Percentiles rank a stretch among this genome's conserved stretches.
phyloP scores from a whole-genome alignment of 2,797 vertebrate species.

The Manis javanica region DNA sequence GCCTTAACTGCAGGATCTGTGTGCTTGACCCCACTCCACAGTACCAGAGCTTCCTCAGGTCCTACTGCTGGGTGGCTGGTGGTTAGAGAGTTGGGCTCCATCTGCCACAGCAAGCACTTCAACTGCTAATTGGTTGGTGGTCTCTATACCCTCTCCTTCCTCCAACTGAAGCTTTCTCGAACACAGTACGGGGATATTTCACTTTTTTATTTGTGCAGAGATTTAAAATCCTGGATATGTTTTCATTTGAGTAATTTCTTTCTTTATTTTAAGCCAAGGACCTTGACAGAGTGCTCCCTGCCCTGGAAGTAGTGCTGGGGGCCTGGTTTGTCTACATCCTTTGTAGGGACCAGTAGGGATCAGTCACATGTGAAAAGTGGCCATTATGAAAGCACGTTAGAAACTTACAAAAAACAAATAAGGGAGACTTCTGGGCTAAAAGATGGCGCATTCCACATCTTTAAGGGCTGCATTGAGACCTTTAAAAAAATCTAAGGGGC shows the following conservation, averaged over 20 bases:
- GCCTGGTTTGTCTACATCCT: neutral
- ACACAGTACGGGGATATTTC: neutral
- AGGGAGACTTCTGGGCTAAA: neutral
- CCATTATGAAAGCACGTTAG: neutral
- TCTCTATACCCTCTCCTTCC: neutral
- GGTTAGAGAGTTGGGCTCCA: neutral
- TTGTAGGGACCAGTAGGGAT: neutral
- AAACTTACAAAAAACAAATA: neutral
- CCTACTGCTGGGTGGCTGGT: too few species aligned
- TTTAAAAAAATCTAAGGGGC: neutral
- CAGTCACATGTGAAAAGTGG: neutral
- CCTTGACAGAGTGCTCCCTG: neutral
- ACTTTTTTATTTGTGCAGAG: neutral
- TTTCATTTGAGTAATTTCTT: neutral
- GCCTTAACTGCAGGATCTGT: neutral
- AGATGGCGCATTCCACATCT: neutral
- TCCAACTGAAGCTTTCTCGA: neutral
- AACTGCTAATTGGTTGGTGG: neutral
- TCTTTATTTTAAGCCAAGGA: neutral
- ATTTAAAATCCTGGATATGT: neutral
- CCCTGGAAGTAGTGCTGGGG: neutral
- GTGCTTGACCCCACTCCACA: too few species aligned
- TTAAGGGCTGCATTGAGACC: neutral
- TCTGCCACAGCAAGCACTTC: accelerated
- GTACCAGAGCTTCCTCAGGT: neutral